These are phyloP conservation scores for Tetragonula carbonaria DNA, from an alignment of 2,888 invertebrate species.

Conservation along the genomic window DNA sequence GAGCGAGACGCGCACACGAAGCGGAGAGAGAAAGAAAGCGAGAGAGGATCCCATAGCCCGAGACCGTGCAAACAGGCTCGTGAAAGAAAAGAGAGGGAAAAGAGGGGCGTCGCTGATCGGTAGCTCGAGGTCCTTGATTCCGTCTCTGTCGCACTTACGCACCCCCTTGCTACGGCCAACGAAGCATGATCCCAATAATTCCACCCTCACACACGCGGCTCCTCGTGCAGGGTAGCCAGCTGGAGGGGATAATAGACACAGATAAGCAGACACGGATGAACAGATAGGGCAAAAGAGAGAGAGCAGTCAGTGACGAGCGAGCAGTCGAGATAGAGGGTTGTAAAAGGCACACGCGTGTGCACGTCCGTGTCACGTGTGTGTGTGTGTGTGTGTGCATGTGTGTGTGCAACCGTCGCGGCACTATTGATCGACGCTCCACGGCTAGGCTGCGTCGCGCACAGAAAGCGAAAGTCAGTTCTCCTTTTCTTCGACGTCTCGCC, in stretches of 20 bases:
- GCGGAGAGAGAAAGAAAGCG: slow-evolving; percentile 1
- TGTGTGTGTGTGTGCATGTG: slow-evolving; percentile 21
- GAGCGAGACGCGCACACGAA: too few species aligned
- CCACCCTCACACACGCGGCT: slow-evolving; percentile 66
- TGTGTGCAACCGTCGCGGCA: slow-evolving; percentile 71
- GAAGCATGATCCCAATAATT: slow-evolving; percentile 72
- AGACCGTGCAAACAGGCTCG: not conserved
- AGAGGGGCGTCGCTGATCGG: slow-evolving; percentile 68
- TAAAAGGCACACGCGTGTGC: slow-evolving; percentile 29
- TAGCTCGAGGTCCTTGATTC: slow-evolving; percentile 64
- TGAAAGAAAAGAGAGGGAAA: slow-evolving; percentile 5
- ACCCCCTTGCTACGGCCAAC: slow-evolving; percentile 39
- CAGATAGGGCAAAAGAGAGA: slow-evolving; percentile 43
- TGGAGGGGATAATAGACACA: slow-evolving; percentile 38
- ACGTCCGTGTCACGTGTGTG: slow-evolving; percentile 23
- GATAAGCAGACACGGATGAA: slow-evolving; percentile 49
- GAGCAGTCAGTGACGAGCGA: slow-evolving; percentile 14
- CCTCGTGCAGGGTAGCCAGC: not conserved
- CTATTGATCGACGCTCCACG: slow-evolving; percentile 81
- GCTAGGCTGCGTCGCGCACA: slow-evolving; percentile 77
- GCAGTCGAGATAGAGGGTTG: slow-evolving; percentile 13
- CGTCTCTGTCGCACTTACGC: slow-evolving; percentile 28
- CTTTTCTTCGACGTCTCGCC: slow-evolving; percentile 76
- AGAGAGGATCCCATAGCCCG: not conserved
- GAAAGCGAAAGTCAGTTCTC: slow-evolving; percentile 82